phyloP scores from a whole-genome alignment of 2,113 vertebrate genomes.

The Larimichthys crocea region DNA sequence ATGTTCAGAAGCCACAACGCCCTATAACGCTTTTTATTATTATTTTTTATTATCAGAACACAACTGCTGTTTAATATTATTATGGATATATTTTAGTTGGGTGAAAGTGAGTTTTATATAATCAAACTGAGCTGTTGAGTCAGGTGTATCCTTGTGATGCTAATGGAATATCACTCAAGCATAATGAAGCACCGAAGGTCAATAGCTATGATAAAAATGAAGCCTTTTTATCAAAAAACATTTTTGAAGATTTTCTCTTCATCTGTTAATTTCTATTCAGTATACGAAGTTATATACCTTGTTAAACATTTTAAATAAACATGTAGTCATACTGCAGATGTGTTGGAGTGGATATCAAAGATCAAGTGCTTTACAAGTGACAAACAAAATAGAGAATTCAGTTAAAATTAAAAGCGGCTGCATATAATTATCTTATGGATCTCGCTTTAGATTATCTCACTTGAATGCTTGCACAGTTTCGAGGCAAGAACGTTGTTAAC shows the following conservation, averaged over 20 bases:
- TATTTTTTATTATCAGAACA: not conserved
- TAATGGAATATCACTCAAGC: not conserved
- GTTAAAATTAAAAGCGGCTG: constrained; percentile 27
- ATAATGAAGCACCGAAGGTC: constrained; percentile 1
- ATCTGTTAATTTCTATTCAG: not conserved
- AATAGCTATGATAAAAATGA: not conserved
- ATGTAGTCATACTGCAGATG: not conserved
- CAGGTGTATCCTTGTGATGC: not conserved
- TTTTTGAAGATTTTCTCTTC: not conserved
- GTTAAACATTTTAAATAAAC: not conserved
- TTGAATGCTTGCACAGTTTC: constrained; percentile 14
- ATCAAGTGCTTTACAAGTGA: constrained; percentile 15
- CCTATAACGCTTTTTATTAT: too few species aligned
- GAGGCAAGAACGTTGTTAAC: constrained; percentile 5
- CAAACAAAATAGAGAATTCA: constrained; percentile 10
- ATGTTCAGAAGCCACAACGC: constrained; percentile 8
- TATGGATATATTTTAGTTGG: not conserved
- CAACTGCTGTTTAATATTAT: constrained; percentile 13
- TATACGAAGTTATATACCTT: not conserved
- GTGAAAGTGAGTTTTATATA: not conserved
- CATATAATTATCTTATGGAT: constrained; percentile 37
- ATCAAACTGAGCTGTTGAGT: not conserved
- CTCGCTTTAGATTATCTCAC: constrained; percentile 14
- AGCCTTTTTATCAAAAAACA: not conserved
- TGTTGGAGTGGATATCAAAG: not conserved